Evolutionary conservation across 2,797 vertebrate genomes (phyloP).

Genomic region (Channallabes apus): DNA sequence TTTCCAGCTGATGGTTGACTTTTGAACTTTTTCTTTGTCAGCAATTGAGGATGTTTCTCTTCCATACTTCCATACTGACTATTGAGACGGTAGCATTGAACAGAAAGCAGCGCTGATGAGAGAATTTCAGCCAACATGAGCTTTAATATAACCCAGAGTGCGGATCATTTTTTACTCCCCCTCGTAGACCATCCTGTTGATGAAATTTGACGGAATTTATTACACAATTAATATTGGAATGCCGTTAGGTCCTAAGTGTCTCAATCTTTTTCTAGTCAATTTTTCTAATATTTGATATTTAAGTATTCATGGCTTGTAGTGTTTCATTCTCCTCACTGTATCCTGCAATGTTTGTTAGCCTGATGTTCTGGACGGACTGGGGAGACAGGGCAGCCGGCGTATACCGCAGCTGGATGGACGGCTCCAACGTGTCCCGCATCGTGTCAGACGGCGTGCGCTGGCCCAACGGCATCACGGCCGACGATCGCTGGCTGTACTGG

Average conservation of each 20-base stretch:
- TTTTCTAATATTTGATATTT: neutral
- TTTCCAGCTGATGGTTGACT: too few species aligned
- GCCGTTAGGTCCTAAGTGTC: neutral
- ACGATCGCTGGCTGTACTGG: conserved; percentile 95
- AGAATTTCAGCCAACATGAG: too few species aligned
- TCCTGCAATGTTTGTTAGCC: conserved; percentile 64
- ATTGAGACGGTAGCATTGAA: too few species aligned
- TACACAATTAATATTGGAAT: neutral
- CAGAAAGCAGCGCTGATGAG: too few species aligned
- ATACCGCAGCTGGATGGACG: conserved; percentile 92
- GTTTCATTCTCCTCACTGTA: too few species aligned
- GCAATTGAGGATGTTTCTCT: too few species aligned
- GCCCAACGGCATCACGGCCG: conserved; percentile 93
- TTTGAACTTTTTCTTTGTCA: too few species aligned
- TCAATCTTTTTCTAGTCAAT: neutral
- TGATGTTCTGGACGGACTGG: conserved; percentile 99
- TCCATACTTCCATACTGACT: too few species aligned
- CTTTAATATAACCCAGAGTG: too few species aligned
- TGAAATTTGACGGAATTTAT: neutral
- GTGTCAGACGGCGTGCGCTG: conserved; percentile 90
- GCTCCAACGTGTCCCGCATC: conserved; percentile 78
- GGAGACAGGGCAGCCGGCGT: conserved; percentile 87
- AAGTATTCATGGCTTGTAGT: neutral
- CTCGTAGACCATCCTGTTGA: neutral
- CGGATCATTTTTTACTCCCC: too few species aligned